Base-by-base conservation (phyloP, 2,113 vertebrate species). In the Thamnophis sirtalis region DNA sequence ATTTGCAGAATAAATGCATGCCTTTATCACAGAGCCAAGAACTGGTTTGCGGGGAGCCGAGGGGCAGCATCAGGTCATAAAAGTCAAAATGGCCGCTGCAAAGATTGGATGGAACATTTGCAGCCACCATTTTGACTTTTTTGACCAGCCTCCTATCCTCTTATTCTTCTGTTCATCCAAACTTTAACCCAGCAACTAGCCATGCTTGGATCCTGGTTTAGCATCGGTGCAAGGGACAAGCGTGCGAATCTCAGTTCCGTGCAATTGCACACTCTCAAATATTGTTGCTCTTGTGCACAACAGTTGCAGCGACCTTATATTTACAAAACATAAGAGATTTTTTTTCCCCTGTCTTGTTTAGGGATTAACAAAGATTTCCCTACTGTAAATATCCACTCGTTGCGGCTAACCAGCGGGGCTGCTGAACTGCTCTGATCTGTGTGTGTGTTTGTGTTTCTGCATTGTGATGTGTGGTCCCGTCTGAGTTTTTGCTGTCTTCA, bases 281-380 rank as follows among this genome's bases (percentile, higher is more conserved):
- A 94, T 58, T 60, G 87, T 68, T 48, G 86, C 22, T 8, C 0
- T 0, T 90, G 90, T 88, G 91, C 4, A 0, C 2, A 88, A 38
- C 92, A 86, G 86, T 50, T 48, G 91, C 55, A 91, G 50, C 49
- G 53, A 56, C 87, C 11, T 0, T 1, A 0, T 48, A 17, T 94
- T 96, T 93, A 28, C 5, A 33, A 50, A 90, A 91, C 92, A 89
- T 63, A 87, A 0, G 8, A 1, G 3, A 9, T 24, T 24, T 60
- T 53, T 90, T 60, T 91, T 94, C 92, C 85, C 85, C 93, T 94
- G 22, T 91, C 94, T 91, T 93, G 73, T 91, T 80, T 87, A 0
- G 0, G 93, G 93, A 95, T 93, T 88, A 90, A 49, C 90, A 73
- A 49, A 92, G 73, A 85, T 84, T 93, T 94, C 48, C 0, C 28